These are phyloP conservation scores for Diadema setosum DNA, from an alignment of 35 echinoderm and acorn worm genomes.

Conservation along the genomic window DNA sequence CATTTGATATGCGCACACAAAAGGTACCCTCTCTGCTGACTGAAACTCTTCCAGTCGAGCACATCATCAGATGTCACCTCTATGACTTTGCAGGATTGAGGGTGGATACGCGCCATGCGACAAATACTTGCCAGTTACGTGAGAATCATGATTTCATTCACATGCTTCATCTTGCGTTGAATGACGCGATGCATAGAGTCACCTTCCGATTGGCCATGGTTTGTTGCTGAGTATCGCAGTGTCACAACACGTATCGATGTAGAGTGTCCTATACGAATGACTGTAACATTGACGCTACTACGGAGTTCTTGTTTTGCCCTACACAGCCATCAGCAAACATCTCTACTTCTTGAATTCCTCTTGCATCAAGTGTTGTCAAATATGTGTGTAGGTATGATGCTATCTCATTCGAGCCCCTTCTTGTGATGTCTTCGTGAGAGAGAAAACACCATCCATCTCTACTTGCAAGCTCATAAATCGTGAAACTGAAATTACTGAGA, in stretches of 20 bases:
- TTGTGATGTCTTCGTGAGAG: background rate
- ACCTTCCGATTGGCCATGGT: slow-evolving; percentile 34
- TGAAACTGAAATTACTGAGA: background rate
- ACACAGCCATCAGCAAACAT: background rate
- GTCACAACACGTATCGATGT: background rate
- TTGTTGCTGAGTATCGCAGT: slow-evolving; percentile 31
- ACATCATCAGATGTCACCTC: background rate
- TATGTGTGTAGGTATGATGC: background rate
- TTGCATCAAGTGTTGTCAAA: background rate
- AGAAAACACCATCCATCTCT: background rate
- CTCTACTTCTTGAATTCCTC: background rate
- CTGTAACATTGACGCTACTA: slow-evolving; percentile 18
- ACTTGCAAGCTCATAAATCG: background rate
- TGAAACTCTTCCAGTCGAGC: background rate
- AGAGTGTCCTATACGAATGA: background rate
- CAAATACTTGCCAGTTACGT: background rate
- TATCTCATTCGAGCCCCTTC: background rate
- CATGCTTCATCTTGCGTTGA: background rate
- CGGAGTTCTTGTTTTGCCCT: background rate
- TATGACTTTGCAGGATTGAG: background rate
- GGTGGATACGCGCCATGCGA: background rate
- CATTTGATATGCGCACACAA: background rate
- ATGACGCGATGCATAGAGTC: background rate
- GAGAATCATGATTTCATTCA: background rate
- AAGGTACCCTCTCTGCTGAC: background rate